Percentiles rank a stretch among this genome's conserved stretches.
Conservation (phyloP, 2,113 vertebrate genomes). For the Albula glossodonta region DNA sequence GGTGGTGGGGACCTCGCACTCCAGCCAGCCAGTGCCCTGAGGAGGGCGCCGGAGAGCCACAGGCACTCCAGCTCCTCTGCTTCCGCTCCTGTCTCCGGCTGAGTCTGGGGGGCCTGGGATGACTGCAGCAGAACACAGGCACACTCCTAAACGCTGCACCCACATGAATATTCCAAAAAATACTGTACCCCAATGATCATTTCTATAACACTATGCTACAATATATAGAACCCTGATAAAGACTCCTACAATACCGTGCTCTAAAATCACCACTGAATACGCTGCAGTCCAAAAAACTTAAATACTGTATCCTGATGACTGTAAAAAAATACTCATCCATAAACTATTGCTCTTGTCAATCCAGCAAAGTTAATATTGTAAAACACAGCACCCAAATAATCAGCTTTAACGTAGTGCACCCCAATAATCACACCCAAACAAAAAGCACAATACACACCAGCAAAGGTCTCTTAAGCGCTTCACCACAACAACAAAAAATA, state of each 20-base stretch:
- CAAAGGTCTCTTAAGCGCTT: no score
- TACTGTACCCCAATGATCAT: not conserved
- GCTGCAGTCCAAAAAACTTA: not conserved
- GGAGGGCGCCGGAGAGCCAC: conserved; percentile 64
- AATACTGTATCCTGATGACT: not conserved
- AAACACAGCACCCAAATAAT: not conserved
- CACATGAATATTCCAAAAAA: not conserved
- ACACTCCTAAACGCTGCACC: no score
- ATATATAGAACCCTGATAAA: not conserved
- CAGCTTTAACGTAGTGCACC: not conserved
- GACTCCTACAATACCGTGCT: not conserved
- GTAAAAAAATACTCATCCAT: not conserved
- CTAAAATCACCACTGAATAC: not conserved
- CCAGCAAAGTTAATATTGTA: no score
- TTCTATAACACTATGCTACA: not conserved
- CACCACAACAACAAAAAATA: no score
- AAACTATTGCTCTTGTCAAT: no score
- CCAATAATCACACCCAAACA: not conserved
- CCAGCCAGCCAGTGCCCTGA: conserved; percentile 37
- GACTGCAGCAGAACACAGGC: conserved; percentile 47
- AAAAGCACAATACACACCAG: no score
- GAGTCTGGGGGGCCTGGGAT: conserved; percentile 72
- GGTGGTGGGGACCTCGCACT: conserved; percentile 71
- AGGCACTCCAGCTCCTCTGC: conserved; percentile 61
- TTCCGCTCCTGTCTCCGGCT: conserved; percentile 61